These are phyloP conservation scores for Ptilodon capucinus DNA, from an alignment of 2,888 invertebrate genomes.

Conservation along the genomic window DNA sequence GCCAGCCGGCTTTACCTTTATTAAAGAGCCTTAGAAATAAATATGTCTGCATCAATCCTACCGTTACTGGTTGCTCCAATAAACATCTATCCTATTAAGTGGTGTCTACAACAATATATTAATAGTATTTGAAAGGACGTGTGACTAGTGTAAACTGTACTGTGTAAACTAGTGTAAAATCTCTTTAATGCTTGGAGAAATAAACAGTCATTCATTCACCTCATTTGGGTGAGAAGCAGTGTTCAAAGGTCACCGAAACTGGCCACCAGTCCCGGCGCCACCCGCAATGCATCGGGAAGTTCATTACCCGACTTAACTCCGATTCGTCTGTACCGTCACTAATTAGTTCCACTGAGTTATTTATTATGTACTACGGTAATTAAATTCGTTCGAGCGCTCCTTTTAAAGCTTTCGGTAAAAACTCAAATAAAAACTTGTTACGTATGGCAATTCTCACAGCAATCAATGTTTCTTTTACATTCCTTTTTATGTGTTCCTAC, in stretches of 20 bases:
- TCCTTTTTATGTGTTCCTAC: background rate
- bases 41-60: too few relatives aligned
- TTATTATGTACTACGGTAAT: slow-evolving; percentile 48
- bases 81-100: too few relatives aligned
- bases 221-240: background rate
- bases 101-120: too few relatives aligned
- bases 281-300: slow-evolving; percentile 42
- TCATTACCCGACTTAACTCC: slow-evolving; percentile 53
- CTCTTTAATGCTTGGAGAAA: too few relatives aligned
- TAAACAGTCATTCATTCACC: too few relatives aligned
- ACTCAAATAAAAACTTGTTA: slow-evolving; percentile 2
- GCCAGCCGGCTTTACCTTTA: too few relatives aligned
- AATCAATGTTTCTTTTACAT: background rate
- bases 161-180: too few relatives aligned
- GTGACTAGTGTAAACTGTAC: too few relatives aligned
- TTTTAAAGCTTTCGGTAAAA: slow-evolving; percentile 16
- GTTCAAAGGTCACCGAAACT: background rate
- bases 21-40: too few relatives aligned
- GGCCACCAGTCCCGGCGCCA: background rate
- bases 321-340: slow-evolving; percentile 49
- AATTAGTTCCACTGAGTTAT: slow-evolving; percentile 56
- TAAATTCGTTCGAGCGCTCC: slow-evolving; percentile 30
- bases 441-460: slow-evolving; percentile 1
- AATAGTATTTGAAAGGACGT: too few relatives aligned
- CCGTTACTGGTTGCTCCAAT: too few relatives aligned